Conservation (phyloP, 2,797 vertebrate genomes). For the Labroides dimidiatus region DNA sequence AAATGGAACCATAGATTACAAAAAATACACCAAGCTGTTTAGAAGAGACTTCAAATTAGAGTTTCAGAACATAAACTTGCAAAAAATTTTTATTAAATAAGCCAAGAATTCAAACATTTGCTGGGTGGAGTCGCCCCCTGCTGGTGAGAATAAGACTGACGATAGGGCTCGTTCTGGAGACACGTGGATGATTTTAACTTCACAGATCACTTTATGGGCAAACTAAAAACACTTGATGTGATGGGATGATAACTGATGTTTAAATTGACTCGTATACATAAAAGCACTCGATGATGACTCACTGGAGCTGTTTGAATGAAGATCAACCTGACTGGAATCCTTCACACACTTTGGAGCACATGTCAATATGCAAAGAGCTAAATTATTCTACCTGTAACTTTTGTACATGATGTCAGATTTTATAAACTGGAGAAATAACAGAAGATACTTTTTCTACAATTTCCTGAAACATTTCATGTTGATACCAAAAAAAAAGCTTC, state of each 20-base stretch:
- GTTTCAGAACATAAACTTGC: too few relatives aligned
- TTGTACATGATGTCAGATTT: conserved; percentile 54
- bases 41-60: background rate
- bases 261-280: conserved; percentile 16
- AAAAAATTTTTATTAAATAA: too few relatives aligned
- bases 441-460: conserved; percentile 8
- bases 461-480: conserved; percentile 12
- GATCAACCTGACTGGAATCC: conserved; percentile 15
- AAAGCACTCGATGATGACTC: conserved; percentile 20
- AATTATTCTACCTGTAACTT: conserved; percentile 59
- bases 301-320: conserved; percentile 43
- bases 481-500: conserved; percentile 39
- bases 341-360: conserved; percentile 19
- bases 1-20: too few relatives aligned
- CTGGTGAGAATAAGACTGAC: too few relatives aligned
- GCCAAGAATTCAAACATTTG: too few relatives aligned
- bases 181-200: too few relatives aligned
- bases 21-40: too few relatives aligned
- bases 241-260: conserved; percentile 15
- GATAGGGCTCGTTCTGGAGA: too few relatives aligned
- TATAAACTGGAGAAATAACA: conserved; percentile 17
- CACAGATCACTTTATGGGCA: background rate
- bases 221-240: background rate
- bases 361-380: conserved; percentile 54
- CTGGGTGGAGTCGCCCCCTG: too few relatives aligned